phyloP scores from a whole-genome alignment of 2,888 invertebrate genomes.

The Zaprionus lineosus region DNA sequence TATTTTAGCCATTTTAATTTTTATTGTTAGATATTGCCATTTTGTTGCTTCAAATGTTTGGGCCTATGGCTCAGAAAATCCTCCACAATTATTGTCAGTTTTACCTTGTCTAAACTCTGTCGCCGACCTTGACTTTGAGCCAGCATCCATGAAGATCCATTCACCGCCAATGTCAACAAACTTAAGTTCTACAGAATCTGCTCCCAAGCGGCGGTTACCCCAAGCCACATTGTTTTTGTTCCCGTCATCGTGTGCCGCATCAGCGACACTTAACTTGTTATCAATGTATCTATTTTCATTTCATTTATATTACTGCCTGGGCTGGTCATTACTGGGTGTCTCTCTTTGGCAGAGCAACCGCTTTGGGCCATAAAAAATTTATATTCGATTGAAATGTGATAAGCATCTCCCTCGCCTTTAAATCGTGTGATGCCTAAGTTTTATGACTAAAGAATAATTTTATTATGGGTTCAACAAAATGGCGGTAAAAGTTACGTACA shows the following conservation, averaged over 20 bases:
- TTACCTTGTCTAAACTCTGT: conserved; percentile 3
- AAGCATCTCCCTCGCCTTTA: conserved; percentile 48
- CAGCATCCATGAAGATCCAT: conserved; percentile 27
- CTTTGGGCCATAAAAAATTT: conserved; percentile 48
- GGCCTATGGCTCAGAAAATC: conserved; percentile 23
- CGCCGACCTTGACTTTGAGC: conserved; percentile 38
- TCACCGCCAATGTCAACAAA: conserved; percentile 62
- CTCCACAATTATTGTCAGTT: conserved; percentile 23
- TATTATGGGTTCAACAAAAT: too few relatives aligned
- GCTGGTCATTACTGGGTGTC: conserved; percentile 48
- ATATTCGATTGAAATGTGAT: conserved; percentile 67
- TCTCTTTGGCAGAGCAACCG: too few relatives aligned
- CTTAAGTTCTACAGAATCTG: conserved; percentile 61
- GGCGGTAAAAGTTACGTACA: too few relatives aligned
- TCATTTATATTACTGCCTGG: conserved; percentile 50
- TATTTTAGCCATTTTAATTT: conserved; percentile 8
- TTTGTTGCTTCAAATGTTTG: conserved; percentile 16
- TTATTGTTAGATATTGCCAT: conserved; percentile 20
- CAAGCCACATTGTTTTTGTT: conserved; percentile 19
- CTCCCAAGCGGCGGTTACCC: conserved; percentile 24
- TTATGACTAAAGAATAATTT: too few relatives aligned
- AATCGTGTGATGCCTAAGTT: too few relatives aligned
- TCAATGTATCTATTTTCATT: conserved; percentile 74
- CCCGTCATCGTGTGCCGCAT: conserved; percentile 11
- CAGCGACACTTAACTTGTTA: conserved; percentile 60